Evolutionary conservation across 2,113 vertebrate genomes (phyloP).

Genomic region (Periophthalmodon schlosseri): DNA sequence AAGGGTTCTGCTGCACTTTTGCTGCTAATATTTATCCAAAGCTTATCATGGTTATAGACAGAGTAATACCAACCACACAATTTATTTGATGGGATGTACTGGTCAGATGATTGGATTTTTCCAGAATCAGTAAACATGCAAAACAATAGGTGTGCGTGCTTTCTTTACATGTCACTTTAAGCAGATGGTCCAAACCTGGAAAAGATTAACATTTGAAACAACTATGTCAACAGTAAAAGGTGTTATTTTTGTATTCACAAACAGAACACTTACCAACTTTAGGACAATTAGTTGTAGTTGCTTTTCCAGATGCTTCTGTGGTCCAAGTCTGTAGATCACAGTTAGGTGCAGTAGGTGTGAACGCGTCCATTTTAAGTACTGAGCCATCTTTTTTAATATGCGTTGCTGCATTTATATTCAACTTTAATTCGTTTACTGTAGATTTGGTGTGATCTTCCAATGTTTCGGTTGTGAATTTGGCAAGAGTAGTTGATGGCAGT

Average conservation of each 20-base stretch:
- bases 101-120: not conserved
- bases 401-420: not conserved
- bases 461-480: not conserved
- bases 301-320: not conserved
- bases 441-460: not conserved
- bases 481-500: not conserved
- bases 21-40: not conserved
- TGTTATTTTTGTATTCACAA: not conserved
- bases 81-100: constrained; percentile 20
- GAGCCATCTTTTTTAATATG: not conserved
- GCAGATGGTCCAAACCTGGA: constrained; percentile 40
- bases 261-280: constrained; percentile 46
- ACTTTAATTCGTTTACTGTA: not conserved
- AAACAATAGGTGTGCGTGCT: constrained; percentile 56
- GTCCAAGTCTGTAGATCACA: not conserved
- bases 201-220: not conserved
- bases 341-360: not conserved
- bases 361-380: not conserved
- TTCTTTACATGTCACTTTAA: constrained; percentile 20
- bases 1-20: not conserved
- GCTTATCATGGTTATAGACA: not conserved
- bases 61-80: constrained; percentile 49
- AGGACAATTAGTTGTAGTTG: not conserved
- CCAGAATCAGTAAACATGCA: constrained; percentile 50
- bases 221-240: not conserved